These are phyloP conservation scores for Whitmania pigra DNA, from an alignment of 1,140 invertebrate genomes.

Conservation along the genomic window DNA sequence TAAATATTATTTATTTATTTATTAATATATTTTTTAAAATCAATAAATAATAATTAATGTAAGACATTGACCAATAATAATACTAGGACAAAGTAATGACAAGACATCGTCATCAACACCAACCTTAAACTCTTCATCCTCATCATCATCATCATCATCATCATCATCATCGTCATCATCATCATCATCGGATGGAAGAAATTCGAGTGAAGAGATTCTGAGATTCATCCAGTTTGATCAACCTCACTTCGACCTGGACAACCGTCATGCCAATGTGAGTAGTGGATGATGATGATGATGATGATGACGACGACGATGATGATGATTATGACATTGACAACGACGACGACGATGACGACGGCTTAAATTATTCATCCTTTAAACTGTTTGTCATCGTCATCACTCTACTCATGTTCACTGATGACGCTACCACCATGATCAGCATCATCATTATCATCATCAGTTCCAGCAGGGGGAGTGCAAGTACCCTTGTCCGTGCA, in stretches of 20 bases:
- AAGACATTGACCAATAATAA: no score
- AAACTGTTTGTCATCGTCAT: background rate
- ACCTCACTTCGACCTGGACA: background rate
- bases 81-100: no score
- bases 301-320: background rate
- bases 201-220: background rate
- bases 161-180: no score
- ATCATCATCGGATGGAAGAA: constrained; percentile 3
- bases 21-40: no score
- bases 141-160: no score
- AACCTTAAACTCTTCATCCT: no score
- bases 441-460: background rate
- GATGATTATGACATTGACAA: background rate
- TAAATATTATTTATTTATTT: no score
- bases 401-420: background rate
- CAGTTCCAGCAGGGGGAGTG: background rate
- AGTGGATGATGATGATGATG: background rate
- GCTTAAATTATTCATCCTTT: background rate
- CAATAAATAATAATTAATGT: no score
- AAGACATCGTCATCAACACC: no score
- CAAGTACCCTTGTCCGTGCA: constrained; percentile 16
- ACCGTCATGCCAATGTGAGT: background rate
- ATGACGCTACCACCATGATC: no score
- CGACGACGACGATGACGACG: background rate
- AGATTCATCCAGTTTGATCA: constrained; percentile 1